Percentiles rank a stretch among this genome's conserved stretches.
Conservation (phyloP, 2,888 invertebrate species). For the Xylota sylvarum region DNA sequence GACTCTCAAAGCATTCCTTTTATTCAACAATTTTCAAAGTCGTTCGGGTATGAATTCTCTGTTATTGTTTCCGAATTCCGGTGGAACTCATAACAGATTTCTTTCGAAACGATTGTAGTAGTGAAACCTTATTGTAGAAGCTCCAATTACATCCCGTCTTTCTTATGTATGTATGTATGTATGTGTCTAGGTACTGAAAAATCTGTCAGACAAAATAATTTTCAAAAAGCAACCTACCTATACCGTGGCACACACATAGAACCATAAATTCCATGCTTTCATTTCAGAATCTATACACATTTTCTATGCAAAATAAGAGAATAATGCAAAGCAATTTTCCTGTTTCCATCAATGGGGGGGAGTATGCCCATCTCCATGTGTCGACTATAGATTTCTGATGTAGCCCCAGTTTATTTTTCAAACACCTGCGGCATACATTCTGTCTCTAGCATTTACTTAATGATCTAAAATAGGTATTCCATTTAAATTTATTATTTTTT, state of each 20-base stretch:
- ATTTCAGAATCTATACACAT: conserved; percentile 35
- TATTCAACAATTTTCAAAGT: background rate
- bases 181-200: background rate
- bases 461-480: conserved; percentile 64
- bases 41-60: background rate
- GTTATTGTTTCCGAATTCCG: background rate
- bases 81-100: background rate
- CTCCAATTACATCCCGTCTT: conserved; percentile 16
- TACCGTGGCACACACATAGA: background rate
- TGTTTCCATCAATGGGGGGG: conserved; percentile 32
- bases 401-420: conserved; percentile 35
- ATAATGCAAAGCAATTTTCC: conserved; percentile 58
- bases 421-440: conserved; percentile 52
- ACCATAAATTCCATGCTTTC: conserved; percentile 52
- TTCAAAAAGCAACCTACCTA: conserved; percentile 9
- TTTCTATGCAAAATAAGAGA: conserved; percentile 45
- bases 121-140: background rate
- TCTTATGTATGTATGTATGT: background rate
- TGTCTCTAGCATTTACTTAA: conserved; percentile 61
- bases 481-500: conserved; percentile 45
- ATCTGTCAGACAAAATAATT: conserved; percentile 19
- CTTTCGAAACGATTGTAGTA: background rate
- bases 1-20: background rate
- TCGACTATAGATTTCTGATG: conserved; percentile 26
- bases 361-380: conserved; percentile 8